Base-by-base conservation (phyloP, 1,140 invertebrate species). In the Antheraea pernyi region DNA sequence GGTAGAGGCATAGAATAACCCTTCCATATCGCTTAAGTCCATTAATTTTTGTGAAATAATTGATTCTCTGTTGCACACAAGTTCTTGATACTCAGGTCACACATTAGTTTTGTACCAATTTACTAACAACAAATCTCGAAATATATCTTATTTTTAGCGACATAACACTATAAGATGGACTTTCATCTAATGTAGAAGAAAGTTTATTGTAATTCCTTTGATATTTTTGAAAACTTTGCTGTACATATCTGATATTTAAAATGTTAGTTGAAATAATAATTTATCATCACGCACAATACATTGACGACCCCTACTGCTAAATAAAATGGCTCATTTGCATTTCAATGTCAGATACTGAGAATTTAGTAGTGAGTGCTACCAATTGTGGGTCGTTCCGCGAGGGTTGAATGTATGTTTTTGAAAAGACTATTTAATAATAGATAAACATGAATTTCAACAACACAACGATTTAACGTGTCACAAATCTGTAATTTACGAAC, bases 81-180 rank as follows among this genome's bases (percentile, higher is more conserved):
- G 58, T 59, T 59, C 7, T n/a, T 59, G 1, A 8, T 59, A 2
- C 58, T 9, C 58, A 9, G 58, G 58, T 59, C n/a, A 59, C 58
- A 59, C 58, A 19, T 59, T 59, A 59, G 58, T 59, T 22, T 63
- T n/a, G 19, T 63, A 64, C 62, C 13, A 64, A 39, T 64, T 64
- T 42, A 64, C 62, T 64, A 10, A 64, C 36, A 64, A 39, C 36
- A 11, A 42, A 64, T 64, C 22, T 36, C 10, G 11, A 42, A 64
- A 64, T 64, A 64, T 39, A 64, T 42, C 62, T 10, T 64, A 64
- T 11, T 64, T 3, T 39, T 64, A 36, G 62, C 62, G 0, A n/a
- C 62, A 64, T 64, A 64, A 64, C 36, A 64, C 62, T 18, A 64
- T 36, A 64, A 64, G 37, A 64, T 42, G 62, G 30, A 64, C 1